A percentile compares a stretch with the other conserved stretches of the same genome.
These are phyloP conservation scores for Sterrhoptilus dennistouni DNA, from an alignment of 2,113 vertebrate species.

Conservation along the genomic window DNA sequence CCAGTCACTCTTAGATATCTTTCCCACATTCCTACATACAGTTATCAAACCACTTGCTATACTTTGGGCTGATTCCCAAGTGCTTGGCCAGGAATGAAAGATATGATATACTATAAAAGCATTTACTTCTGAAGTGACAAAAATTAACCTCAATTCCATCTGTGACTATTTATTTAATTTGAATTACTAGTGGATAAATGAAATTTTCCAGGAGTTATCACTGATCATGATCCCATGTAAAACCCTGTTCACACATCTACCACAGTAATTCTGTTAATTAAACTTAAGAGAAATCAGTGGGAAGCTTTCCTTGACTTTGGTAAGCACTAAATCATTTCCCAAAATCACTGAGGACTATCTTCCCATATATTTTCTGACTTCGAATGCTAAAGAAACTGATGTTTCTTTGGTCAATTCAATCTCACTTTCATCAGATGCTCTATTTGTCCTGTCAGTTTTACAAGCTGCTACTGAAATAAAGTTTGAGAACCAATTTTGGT, in stretches of 20 bases:
- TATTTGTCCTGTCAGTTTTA: not conserved
- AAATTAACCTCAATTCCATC: not conserved
- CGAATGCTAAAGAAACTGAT: not conserved
- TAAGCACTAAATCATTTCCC: not conserved
- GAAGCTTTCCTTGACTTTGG: not conserved
- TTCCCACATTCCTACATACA: not conserved
- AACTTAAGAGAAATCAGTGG: not conserved
- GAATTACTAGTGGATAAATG: not conserved
- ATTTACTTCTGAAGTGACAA: not conserved
- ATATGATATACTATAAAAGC: not conserved
- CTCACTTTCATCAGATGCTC: not conserved
- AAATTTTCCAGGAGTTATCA: not conserved
- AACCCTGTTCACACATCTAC: not conserved
- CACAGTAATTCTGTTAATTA: not conserved
- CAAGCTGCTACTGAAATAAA: not conserved
- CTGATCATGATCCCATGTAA: not conserved
- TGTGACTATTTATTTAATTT: not conserved
- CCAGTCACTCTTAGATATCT: not conserved
- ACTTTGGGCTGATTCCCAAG: not conserved
- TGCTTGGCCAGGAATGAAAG: not conserved
- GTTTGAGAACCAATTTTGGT: not conserved
- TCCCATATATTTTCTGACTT: not conserved
- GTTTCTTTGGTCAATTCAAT: not conserved
- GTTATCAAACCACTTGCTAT: not conserved
- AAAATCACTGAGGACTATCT: not conserved